phyloP scores from a whole-genome alignment of 2,113 vertebrate genomes.

The Petaurus breviceps region DNA sequence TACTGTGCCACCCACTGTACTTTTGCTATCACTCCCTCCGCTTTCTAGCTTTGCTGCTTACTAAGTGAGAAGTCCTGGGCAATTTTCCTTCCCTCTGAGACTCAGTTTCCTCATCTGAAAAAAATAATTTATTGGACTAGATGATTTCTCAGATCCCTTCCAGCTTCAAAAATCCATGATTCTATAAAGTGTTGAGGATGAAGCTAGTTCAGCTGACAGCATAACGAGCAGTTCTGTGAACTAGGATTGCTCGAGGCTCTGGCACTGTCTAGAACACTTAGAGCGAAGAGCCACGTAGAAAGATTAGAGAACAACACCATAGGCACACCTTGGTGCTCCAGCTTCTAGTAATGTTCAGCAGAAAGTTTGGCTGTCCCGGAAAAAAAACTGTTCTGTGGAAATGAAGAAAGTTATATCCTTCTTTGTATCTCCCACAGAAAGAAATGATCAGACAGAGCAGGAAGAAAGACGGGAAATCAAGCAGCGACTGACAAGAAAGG shows the following conservation, averaged over 20 bases:
- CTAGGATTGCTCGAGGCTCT: not conserved
- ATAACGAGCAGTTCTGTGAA: not conserved
- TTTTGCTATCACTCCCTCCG: not conserved
- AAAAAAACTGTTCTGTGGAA: not conserved
- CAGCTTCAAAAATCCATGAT: not conserved
- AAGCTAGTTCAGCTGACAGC: not conserved
- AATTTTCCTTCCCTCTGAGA: not conserved
- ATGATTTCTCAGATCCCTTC: not conserved
- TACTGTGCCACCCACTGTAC: not conserved
- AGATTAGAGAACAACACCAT: not conserved
- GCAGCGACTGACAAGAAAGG: constrained; percentile 97
- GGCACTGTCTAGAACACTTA: not conserved
- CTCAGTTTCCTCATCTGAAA: not conserved
- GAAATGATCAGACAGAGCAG: constrained; percentile 97
- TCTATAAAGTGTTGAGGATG: not conserved
- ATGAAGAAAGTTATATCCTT: constrained; percentile 70
- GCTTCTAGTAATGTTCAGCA: not conserved
- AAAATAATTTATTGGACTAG: not conserved
- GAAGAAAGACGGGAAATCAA: constrained; percentile 98
- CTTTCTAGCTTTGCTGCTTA: not conserved
- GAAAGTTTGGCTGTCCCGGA: not conserved
- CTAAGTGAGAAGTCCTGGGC: not conserved
- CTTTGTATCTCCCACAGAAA: constrained; percentile 86
- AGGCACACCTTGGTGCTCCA: not conserved
- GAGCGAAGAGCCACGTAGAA: not conserved